Base-by-base conservation (phyloP, 2,797 vertebrate species). In the Eremophila alpestris region DNA sequence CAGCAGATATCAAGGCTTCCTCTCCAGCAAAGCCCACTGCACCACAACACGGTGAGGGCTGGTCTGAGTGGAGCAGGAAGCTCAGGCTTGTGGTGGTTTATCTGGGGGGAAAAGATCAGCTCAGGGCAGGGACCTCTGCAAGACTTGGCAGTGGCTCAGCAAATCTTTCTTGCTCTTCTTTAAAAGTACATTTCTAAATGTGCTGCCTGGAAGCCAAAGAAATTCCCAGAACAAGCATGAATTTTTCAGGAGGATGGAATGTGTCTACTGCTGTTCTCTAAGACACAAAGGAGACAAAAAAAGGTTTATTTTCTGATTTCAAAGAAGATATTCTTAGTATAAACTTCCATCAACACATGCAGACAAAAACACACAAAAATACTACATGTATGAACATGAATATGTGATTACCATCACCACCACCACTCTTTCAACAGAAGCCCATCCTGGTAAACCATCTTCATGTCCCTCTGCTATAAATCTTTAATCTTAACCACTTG, bases 201-300 rank as follows among this genome's bases (percentile, higher is more conserved):
- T 51, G 36, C 43, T 95, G 91, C 88, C 94, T 78, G 19, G 52
- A 96, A 81, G 83, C 78, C 87, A 83, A 43, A 92, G 55, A 93
- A 94, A 95, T 91, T 95, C 94, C 91, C 89, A 90, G 85, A 95
- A 93, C 69, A 79, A 81, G 51, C 51, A 90, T 94, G 73, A 96
- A 94, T 96, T 94, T 95, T 96, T 97, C 77, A 97, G 71, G 55
- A 96, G 83, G 40, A 29, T 81, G 52, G 55, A 78, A 87, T 90
- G 40, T 86, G 69, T 88, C 92, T 91, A 60, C 32, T 77, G 71
- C 65, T 90, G 76, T 82, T 96, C 84, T 86, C 58, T 56, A 91
- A 82, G 71, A 84, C 67, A 87, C 22, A 81, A 90, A 87, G 34
- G 67, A 90, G 58, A 83, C 22, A 79, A 80, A 95, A 92, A 89